A percentile compares a stretch with the other conserved stretches of the same genome.
Conservation (phyloP, 2,113 vertebrate species). For the Siniperca knerii region DNA sequence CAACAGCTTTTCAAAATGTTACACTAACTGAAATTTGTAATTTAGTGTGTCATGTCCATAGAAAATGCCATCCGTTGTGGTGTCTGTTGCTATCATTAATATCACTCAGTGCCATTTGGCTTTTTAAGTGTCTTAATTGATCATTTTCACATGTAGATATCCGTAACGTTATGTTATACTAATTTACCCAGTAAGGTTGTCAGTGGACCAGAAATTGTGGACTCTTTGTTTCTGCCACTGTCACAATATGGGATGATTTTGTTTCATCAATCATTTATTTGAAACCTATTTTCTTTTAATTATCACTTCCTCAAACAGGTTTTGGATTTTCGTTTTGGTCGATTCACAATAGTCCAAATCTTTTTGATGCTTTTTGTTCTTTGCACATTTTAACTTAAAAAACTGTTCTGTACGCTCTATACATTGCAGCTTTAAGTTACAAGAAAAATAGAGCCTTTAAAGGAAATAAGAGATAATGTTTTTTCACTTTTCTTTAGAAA, state of each 20-base stretch:
- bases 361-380: not conserved
- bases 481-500: not conserved
- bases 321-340: not conserved
- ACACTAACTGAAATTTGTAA: not conserved
- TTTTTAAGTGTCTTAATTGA: constrained; percentile 4
- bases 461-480: not conserved
- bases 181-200: not conserved
- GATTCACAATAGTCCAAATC: not conserved
- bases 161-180: not conserved
- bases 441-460: not conserved
- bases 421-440: not conserved
- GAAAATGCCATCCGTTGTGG: not conserved
- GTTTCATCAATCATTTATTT: not conserved
- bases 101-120: not conserved
- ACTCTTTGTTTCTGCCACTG: not conserved
- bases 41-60: not conserved
- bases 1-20: not conserved
- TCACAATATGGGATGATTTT: not conserved
- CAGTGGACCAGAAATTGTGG: not conserved
- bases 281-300: not conserved
- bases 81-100: not conserved
- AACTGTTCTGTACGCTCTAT: not conserved
- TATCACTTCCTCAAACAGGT: not conserved
- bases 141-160: constrained; percentile 9
- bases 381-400: not conserved